phyloP scores from a whole-genome alignment of 2,797 vertebrate species.

The Fistularia tabacaria region DNA sequence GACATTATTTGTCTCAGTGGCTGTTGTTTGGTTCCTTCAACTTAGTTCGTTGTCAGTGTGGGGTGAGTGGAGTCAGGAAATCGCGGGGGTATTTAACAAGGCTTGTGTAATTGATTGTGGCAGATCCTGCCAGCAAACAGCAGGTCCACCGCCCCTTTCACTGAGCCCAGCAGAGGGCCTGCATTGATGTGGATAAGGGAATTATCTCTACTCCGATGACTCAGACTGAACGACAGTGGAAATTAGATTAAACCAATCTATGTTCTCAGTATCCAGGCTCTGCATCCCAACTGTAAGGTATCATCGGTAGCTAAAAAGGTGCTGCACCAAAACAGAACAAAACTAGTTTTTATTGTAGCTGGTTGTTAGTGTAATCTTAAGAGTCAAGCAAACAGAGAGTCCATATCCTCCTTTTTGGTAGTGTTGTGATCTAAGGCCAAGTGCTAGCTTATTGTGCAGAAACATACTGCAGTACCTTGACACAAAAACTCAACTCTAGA shows the following conservation, averaged over 20 bases:
- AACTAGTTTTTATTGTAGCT: too few relatives aligned
- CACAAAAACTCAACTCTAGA: too few relatives aligned
- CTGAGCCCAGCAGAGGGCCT: slow-evolving; percentile 72
- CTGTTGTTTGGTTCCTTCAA: slow-evolving; percentile 49
- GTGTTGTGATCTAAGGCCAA: too few relatives aligned
- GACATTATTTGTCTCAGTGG: slow-evolving; percentile 44
- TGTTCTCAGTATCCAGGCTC: too few relatives aligned
- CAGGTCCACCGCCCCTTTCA: slow-evolving; percentile 62
- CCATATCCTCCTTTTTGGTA: too few relatives aligned
- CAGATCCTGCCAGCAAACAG: slow-evolving; percentile 76
- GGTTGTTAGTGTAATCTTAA: too few relatives aligned
- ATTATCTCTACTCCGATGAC: slow-evolving; percentile 74
- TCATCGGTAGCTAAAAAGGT: too few relatives aligned
- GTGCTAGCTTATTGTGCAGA: too few relatives aligned
- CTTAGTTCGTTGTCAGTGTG: slow-evolving; percentile 38
- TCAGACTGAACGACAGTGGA: slow-evolving; percentile 61
- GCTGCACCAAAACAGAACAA: too few relatives aligned
- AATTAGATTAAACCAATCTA: slow-evolving; percentile 76
- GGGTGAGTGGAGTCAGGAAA: slow-evolving; percentile 57
- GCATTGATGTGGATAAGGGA: slow-evolving; percentile 74
- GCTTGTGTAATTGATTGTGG: slow-evolving; percentile 78
- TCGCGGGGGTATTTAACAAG: slow-evolving; percentile 65
- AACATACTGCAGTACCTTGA: too few relatives aligned
- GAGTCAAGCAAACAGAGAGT: too few relatives aligned
- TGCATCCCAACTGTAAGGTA: too few relatives aligned